phyloP scores from a whole-genome alignment of 92 coral and sea anemone genomes.

The Montipora capitata region DNA sequence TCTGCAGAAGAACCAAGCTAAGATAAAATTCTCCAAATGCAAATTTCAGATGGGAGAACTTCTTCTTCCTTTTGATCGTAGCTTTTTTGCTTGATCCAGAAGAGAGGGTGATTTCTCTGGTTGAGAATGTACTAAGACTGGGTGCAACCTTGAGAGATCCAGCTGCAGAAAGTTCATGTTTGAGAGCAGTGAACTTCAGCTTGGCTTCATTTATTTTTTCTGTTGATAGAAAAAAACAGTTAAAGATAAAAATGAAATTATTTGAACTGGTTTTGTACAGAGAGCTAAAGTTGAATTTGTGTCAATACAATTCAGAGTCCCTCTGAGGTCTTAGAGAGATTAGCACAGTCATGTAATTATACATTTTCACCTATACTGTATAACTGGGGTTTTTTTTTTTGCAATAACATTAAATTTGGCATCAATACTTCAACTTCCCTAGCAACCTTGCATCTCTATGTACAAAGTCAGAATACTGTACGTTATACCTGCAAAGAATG shows the following conservation, averaged over 20 bases:
- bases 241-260: too few species aligned
- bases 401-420: too few species aligned
- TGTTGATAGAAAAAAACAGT: constrained; percentile 18
- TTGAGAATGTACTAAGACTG: constrained; percentile 76
- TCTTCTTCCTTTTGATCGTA: constrained; percentile 77
- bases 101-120: constrained; percentile 76
- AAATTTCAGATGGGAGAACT: constrained; percentile 88
- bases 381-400: too few species aligned
- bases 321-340: too few species aligned
- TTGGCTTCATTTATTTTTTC: constrained; percentile 98
- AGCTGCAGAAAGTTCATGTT: constrained; percentile 87
- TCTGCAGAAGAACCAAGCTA: constrained; percentile 92
- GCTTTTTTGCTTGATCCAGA: constrained; percentile 74
- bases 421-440: too few species aligned
- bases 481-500: constrained; percentile 92
- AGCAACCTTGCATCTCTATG: too few species aligned
- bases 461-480: too few species aligned
- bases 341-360: too few species aligned
- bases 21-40: constrained; percentile 99
- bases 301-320: too few species aligned
- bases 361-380: too few species aligned
- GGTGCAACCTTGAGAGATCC: constrained; percentile 82
- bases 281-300: too few species aligned
- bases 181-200: constrained; percentile 89
- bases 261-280: too few species aligned